phyloP scores from a whole-genome alignment of 2,888 invertebrate genomes.

The Pterobdella sp. region DNA sequence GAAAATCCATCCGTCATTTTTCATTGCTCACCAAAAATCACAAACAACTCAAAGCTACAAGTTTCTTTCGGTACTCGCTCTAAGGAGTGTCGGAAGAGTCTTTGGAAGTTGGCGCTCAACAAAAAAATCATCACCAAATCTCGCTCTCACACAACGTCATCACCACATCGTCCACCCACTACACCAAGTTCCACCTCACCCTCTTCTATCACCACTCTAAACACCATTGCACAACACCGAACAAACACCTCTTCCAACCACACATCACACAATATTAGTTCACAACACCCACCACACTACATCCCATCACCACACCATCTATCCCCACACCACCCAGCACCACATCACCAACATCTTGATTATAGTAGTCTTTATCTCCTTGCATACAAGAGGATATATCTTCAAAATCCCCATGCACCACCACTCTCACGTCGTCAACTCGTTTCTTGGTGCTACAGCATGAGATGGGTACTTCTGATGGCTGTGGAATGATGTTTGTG shows the following conservation, averaged over 20 bases:
- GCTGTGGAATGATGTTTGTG: too few relatives aligned
- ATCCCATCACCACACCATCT: background rate
- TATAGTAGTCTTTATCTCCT: constrained; percentile 9
- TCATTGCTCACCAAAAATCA: too few relatives aligned
- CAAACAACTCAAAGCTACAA: too few relatives aligned
- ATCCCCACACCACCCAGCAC: background rate
- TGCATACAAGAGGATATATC: constrained; percentile 7
- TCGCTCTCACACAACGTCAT: background rate
- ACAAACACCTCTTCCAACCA: background rate
- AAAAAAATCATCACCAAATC: too few relatives aligned
- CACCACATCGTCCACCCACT: background rate
- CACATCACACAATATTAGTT: background rate
- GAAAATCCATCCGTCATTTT: too few relatives aligned
- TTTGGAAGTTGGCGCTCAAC: too few relatives aligned
- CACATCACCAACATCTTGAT: background rate
- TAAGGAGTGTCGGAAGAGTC: too few relatives aligned
- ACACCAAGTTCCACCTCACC: background rate
- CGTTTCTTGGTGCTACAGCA: constrained; percentile 9
- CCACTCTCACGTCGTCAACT: constrained; percentile 1
- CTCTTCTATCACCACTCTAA: background rate
- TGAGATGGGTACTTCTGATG: constrained; percentile 18
- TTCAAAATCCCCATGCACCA: constrained; percentile 18
- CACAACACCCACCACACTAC: background rate
- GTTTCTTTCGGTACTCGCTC: too few relatives aligned
- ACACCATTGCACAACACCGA: background rate